These are phyloP conservation scores for Acanthoscelides obtectus DNA, from an alignment of 2,888 invertebrate genomes.

Conservation along the genomic window DNA sequence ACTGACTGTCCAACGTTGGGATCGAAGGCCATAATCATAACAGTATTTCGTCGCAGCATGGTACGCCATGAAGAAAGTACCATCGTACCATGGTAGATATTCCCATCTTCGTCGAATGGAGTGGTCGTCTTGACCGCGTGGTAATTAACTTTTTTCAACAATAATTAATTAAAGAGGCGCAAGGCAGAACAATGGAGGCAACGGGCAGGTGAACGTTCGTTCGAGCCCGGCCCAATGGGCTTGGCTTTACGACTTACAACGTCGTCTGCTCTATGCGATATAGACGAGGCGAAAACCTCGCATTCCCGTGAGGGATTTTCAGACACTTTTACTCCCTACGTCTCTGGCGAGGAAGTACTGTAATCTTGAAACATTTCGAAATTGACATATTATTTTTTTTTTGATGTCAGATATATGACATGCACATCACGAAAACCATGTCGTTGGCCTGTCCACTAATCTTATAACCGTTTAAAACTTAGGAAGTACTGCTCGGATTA, in stretches of 20 bases:
- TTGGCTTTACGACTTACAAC: background rate
- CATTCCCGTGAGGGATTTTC: too few relatives aligned
- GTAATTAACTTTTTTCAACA: constrained; percentile 12
- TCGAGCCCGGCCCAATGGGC: background rate
- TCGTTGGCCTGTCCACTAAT: too few relatives aligned
- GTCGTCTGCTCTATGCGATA: too few relatives aligned
- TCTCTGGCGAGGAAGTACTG: too few relatives aligned
- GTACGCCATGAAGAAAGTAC: background rate
- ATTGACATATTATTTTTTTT: too few relatives aligned
- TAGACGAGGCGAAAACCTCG: too few relatives aligned
- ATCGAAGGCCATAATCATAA: background rate
- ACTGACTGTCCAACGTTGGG: background rate
- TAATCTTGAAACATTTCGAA: too few relatives aligned
- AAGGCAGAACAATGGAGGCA: constrained; percentile 28
- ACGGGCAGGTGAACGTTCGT: constrained; percentile 29
- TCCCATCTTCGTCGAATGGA: background rate
- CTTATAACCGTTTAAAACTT: too few relatives aligned
- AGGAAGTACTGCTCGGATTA: too few relatives aligned
- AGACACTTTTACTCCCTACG: too few relatives aligned
- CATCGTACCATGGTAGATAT: background rate
- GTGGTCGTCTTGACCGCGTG: background rate
- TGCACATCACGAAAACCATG: too few relatives aligned
- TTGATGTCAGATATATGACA: too few relatives aligned
- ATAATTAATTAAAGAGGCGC: constrained; percentile 22
- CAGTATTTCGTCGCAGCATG: background rate